Evolutionary conservation across 2,797 vertebrate genomes (phyloP).

Genomic region (Orestias chungarensis): DNA sequence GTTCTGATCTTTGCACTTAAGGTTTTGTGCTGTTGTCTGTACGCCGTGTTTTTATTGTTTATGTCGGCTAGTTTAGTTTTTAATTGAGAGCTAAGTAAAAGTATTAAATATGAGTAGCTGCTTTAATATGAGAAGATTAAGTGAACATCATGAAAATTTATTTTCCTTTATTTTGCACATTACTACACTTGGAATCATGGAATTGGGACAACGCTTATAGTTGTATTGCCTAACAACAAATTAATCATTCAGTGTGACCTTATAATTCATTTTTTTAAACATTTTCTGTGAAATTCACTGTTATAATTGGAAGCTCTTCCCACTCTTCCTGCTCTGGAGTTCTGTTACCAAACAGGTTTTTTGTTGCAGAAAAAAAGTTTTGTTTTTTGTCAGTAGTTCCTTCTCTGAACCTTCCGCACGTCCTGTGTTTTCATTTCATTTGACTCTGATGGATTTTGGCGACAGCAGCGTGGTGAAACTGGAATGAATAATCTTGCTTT

Average conservation of each 20-base stretch:
- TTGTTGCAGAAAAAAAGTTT: neutral
- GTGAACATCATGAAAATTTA: no score
- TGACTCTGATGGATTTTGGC: constrained; percentile 38
- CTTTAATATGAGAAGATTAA: neutral
- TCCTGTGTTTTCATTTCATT: constrained; percentile 35
- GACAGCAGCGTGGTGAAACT: constrained; percentile 9
- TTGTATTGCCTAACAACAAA: neutral
- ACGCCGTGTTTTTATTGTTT: neutral
- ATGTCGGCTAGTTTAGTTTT: neutral
- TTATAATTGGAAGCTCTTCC: neutral
- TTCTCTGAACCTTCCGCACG: constrained; percentile 6
- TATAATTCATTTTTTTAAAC: neutral
- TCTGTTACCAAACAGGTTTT: neutral
- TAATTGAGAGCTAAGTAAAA: neutral
- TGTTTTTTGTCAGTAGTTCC: neutral
- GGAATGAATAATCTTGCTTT: constrained; percentile 38
- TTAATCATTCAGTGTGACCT: no score
- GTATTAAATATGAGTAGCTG: neutral
- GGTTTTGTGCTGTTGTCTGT: neutral
- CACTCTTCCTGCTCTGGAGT: neutral
- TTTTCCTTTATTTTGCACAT: no score
- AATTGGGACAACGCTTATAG: no score
- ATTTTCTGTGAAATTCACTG: neutral
- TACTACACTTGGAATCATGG: neutral
- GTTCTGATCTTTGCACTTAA: neutral